Conservation (phyloP, 2,797 vertebrate species). For the Coregonus sp. region DNA sequence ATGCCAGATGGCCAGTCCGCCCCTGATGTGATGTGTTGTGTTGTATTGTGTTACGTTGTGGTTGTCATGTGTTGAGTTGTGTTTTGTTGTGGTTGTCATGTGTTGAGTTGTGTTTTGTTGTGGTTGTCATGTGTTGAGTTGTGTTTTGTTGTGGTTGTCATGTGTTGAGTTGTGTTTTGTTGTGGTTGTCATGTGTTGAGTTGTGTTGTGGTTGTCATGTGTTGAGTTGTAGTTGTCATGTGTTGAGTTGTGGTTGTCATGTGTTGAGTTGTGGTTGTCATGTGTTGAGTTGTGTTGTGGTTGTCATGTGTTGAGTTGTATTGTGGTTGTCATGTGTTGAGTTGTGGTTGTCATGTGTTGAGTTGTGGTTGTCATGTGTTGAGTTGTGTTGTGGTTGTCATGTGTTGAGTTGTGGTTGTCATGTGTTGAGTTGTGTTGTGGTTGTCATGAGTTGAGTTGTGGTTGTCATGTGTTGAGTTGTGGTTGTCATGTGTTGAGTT, state of each 20-base stretch:
- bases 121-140: too few relatives aligned
- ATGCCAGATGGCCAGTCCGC: slow-evolving; percentile 36
- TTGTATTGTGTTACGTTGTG: not conserved
- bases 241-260: not conserved
- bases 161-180: slow-evolving; percentile 10
- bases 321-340: not conserved
- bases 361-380: slow-evolving; percentile 24
- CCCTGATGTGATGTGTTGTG: slow-evolving; percentile 23
- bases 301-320: slow-evolving; percentile 10
- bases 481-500: not conserved
- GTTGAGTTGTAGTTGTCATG: not conserved
- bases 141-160: too few relatives aligned
- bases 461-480: slow-evolving; percentile 35
- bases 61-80: slow-evolving; percentile 33
- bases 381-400: slow-evolving; percentile 16
- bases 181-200: not conserved
- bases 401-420: slow-evolving; percentile 21
- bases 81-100: not conserved
- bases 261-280: slow-evolving; percentile 23
- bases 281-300: slow-evolving; percentile 40
- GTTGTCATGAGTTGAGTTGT: too few relatives aligned
- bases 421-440: slow-evolving; percentile 30
- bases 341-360: slow-evolving; percentile 41
- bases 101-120: slow-evolving; percentile 1
- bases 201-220: slow-evolving; percentile 40